These are phyloP conservation scores for Tupaia chinensis DNA, from an alignment of 2,113 vertebrate genomes.

Conservation along the genomic window DNA sequence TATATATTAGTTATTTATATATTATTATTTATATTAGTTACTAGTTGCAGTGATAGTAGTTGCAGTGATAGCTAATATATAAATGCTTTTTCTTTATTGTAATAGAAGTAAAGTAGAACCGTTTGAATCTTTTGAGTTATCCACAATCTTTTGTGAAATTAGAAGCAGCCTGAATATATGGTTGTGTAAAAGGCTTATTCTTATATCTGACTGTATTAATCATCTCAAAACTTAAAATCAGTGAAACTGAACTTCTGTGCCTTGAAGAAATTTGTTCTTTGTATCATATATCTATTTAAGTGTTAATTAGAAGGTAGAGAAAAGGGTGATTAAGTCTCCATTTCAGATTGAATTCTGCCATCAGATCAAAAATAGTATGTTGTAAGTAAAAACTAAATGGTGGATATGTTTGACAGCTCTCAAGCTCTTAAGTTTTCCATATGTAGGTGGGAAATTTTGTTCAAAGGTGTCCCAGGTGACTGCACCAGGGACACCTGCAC, in stretches of 20 bases:
- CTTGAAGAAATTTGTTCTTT: not conserved
- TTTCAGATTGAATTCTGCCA: not conserved
- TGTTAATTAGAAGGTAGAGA: not conserved
- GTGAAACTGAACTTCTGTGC: not conserved
- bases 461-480: not conserved
- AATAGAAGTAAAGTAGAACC: not conserved
- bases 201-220: not conserved
- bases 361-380: not conserved
- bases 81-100: not conserved
- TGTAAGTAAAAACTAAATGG: not conserved
- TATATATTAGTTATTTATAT: not conserved
- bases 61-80: not conserved
- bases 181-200: not conserved
- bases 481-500: not conserved
- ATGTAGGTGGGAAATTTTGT: not conserved
- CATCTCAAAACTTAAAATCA: not conserved
- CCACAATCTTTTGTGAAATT: not conserved
- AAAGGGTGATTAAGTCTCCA: not conserved
- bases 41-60: not conserved
- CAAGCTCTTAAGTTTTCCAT: not conserved
- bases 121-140: constrained; percentile 26
- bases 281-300: not conserved
- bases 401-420: not conserved
- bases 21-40: not conserved
- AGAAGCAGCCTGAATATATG: not conserved